Evolutionary conservation across 1,140 invertebrate genomes (phyloP).

Genomic region (Diorhabda elongata): DNA sequence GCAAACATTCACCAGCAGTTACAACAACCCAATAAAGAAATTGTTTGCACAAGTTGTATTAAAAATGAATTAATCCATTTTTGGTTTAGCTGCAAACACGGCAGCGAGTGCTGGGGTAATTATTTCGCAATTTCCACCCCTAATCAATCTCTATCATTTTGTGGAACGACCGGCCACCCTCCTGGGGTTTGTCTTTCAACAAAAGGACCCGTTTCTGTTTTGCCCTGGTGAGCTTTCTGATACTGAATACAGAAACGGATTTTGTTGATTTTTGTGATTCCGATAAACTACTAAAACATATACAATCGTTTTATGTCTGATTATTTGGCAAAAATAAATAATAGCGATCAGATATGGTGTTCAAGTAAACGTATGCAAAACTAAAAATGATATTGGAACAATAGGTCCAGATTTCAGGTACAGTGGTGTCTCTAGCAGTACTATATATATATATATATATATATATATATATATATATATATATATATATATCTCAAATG

Average conservation of each 20-base stretch:
- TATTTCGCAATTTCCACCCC: conserved; percentile 45
- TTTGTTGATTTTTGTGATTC: background rate
- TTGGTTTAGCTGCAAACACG: conserved; percentile 39
- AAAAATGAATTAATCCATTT: conserved; percentile 49
- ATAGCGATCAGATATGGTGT: no score
- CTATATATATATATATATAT: no score
- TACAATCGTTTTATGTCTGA: no score
- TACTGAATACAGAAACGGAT: background rate
- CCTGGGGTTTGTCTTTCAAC: conserved; percentile 27
- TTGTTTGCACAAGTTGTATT: conserved; percentile 44
- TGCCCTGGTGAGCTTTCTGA: conserved; percentile 9
- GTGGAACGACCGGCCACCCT: conserved; percentile 31
- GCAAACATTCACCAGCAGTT: conserved; percentile 6
- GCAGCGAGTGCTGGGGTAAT: conserved; percentile 38
- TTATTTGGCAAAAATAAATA: no score
- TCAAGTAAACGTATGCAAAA: no score
- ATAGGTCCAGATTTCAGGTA: no score
- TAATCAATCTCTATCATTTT: conserved; percentile 46
- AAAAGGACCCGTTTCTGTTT: conserved; percentile 23
- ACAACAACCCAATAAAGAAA: conserved; percentile 32
- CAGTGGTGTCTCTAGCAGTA: no score
- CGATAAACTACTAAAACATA: no score
- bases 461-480: no score
- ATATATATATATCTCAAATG: no score
- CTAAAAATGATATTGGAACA: no score